Evolutionary conservation across 2,797 vertebrate genomes (phyloP).

Genomic region (Gastrophryne carolinensis): DNA sequence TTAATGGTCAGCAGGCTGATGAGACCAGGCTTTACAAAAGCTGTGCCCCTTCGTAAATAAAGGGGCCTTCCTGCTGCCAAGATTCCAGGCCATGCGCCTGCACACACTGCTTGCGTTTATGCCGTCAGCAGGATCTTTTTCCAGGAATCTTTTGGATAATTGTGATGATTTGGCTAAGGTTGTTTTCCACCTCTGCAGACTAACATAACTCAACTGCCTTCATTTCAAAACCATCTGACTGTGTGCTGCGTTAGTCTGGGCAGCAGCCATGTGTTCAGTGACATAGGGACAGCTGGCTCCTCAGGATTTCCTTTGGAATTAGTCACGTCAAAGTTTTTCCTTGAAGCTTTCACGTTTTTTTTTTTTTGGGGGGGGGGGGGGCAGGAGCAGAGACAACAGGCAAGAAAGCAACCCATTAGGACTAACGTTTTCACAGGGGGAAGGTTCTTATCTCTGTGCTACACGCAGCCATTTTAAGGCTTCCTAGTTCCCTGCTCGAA

Average conservation of each 20-base stretch:
- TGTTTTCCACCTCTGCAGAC: neutral
- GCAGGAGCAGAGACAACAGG: too few species aligned
- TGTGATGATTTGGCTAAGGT: neutral
- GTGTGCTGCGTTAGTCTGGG: neutral
- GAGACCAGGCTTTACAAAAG: too few species aligned
- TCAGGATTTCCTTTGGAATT: neutral
- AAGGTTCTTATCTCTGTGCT: too few species aligned
- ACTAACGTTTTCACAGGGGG: too few species aligned
- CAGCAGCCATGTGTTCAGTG: neutral
- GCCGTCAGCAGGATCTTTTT: neutral
- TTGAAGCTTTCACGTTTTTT: too few species aligned
- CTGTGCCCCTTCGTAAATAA: too few species aligned
- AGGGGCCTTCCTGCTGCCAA: neutral
- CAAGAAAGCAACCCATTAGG: too few species aligned
- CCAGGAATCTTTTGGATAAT: neutral
- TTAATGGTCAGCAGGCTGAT: too few species aligned
- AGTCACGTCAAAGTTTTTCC: neutral
- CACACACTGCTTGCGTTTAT: neutral
- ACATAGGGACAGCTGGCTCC: neutral
- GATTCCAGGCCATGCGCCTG: neutral
- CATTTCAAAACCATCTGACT: slow-evolving; percentile 13
- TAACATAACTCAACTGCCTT: neutral
- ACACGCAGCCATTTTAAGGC: too few species aligned
- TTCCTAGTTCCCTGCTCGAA: too few species aligned
- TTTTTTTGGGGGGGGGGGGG: too few species aligned